Conservation (phyloP, 2,888 invertebrate species). For the Caenorhabditis macrosperma region DNA sequence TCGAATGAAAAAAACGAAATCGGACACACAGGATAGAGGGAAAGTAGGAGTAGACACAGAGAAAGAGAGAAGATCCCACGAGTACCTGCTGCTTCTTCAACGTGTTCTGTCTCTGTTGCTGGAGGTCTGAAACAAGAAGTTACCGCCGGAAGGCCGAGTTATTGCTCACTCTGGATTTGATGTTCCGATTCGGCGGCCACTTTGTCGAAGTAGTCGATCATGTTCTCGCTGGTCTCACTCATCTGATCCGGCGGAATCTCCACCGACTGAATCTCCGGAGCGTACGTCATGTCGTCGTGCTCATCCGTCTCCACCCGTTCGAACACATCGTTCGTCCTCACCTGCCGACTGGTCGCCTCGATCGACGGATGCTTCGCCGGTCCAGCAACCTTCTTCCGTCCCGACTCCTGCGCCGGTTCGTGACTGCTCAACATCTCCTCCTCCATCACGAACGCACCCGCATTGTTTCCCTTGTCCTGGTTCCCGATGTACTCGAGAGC, state of each 20-base stretch:
- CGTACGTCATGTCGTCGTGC: constrained; percentile 79
- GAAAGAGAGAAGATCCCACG: not conserved
- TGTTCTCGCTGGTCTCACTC: constrained; percentile 76
- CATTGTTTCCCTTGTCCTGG: constrained; percentile 29
- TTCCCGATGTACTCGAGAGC: constrained; percentile 72
- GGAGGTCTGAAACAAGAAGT: constrained; percentile 29
- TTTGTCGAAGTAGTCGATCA: constrained; percentile 71
- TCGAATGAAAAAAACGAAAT: not conserved
- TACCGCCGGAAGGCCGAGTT: not conserved
- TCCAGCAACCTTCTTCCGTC: not conserved
- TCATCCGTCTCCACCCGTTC: constrained; percentile 76
- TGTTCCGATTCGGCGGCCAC: constrained; percentile 62
- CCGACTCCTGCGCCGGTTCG: constrained; percentile 9
- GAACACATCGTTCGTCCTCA: constrained; percentile 74
- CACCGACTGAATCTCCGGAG: constrained; percentile 79
- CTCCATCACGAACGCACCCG: constrained; percentile 75
- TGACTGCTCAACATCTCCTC: constrained; percentile 78
- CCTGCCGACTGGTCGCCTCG: constrained; percentile 69
- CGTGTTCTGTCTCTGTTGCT: constrained; percentile 26
- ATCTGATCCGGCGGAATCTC: constrained; percentile 80
- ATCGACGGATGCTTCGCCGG: constrained; percentile 39
- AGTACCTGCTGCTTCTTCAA: constrained; percentile 45
- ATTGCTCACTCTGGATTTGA: constrained; percentile 47
- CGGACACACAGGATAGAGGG: constrained; percentile 34
- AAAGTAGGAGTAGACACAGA: constrained; percentile 33